These are phyloP conservation scores for Neoitamus cyanurus DNA, from an alignment of 2,888 invertebrate genomes.

Conservation along the genomic window DNA sequence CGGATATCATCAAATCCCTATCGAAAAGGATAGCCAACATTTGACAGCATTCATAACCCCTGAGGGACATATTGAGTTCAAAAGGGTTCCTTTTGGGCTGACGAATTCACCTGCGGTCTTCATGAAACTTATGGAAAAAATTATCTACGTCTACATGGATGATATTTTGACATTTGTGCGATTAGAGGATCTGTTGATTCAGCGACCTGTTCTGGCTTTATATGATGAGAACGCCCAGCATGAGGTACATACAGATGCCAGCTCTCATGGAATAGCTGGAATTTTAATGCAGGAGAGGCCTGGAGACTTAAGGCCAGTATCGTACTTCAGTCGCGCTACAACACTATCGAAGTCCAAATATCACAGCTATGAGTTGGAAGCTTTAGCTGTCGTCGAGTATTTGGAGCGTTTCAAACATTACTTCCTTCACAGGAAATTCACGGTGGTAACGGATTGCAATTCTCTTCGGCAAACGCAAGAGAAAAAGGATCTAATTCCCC, in stretches of 20 bases:
- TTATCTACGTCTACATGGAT: too few species aligned
- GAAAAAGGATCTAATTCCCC: slow-evolving; percentile 4
- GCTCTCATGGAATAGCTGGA: slow-evolving; percentile 24
- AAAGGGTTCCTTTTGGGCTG: too few species aligned
- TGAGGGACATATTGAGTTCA: too few species aligned
- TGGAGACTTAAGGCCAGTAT: neutral
- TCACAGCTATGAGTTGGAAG: slow-evolving; percentile 30
- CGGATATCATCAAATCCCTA: too few species aligned
- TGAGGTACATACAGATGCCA: too few species aligned
- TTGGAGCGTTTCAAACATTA: slow-evolving; percentile 5
- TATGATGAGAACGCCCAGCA: slow-evolving; percentile 10
- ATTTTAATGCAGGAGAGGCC: neutral
- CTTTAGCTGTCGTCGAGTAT: neutral
- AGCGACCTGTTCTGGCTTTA: slow-evolving; percentile 9
- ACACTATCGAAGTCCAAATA: neutral
- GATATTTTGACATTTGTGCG: too few species aligned
- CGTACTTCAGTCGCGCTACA: slow-evolving; percentile 27
- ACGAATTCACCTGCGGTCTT: too few species aligned
- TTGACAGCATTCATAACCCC: too few species aligned
- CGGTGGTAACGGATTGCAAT: slow-evolving; percentile 11
- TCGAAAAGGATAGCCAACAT: too few species aligned
- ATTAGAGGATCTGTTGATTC: neutral
- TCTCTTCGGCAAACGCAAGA: neutral
- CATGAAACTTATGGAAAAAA: too few species aligned
- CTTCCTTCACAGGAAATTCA: slow-evolving; percentile 8